Base-by-base conservation (phyloP, 1,140 invertebrate species). In the Pteromalus puparum region DNA sequence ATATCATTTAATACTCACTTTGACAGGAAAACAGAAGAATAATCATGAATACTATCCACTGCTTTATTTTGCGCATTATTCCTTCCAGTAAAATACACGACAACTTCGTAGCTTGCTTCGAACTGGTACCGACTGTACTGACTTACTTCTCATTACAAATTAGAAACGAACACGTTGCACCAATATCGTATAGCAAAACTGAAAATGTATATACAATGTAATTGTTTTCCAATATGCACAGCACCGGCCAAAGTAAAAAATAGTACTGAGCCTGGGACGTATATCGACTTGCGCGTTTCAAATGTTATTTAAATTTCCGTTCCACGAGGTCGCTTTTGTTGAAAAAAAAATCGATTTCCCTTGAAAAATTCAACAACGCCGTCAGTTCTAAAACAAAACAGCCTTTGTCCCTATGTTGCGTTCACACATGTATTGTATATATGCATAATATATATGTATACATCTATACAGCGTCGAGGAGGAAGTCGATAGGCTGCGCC, bases 401-500 rank as follows among this genome's bases (percentile, higher is more conserved):
- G 38, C 38, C 46, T 48, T 18, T 18, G 46, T 48, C 15, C 46
- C 46, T 5, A 48, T n/a, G 46, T 48, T 48, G 15, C 46, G 13
- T 26, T 42, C 10, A 42, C 38, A 24, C 21, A 68, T 28, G 12
- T 68, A 26, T 10, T 1, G 0, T 68, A 68, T 30, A 28, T 70
- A 18, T 30, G 15, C 28, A n/a, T 18, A 34, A 70, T 30, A 7
- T 61, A 18, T 48, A 15, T 48, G 13, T 48, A n/a, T 6, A n/a
- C 21, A 61, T 48, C 9, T 48, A n/a, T 6, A n/a, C 21, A 61
- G 53, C 53, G 18, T 21, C 53, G 94, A 94, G 87, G 90, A 92
- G 75, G 90, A 94, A 28, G 90, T 93, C 21, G 91, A 93, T 61
- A 92, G 91, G 74, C 91, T 95, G n/a, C 88, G 91, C 26, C 91